Base-by-base conservation (phyloP, 2,888 invertebrate genomes). In the Andrena minutula region DNA sequence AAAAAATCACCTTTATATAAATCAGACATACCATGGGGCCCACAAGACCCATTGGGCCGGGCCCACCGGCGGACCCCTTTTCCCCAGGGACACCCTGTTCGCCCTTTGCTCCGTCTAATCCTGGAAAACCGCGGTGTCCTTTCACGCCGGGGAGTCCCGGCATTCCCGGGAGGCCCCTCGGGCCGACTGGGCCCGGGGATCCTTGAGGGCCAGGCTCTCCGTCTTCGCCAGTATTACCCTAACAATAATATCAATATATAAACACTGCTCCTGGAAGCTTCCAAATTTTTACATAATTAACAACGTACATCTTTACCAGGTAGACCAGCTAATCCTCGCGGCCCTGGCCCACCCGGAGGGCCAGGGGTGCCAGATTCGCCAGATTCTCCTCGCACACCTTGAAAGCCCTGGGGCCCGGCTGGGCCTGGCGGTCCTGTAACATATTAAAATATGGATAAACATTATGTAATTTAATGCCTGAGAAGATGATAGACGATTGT, bases 61-160 rank as follows among this genome's bases (percentile, higher is more conserved):
- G 94, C 75, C 95, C 92, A 10, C 98, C 98, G 30, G 94, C 94
- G 0, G 95, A 94, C 2, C 97, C 98, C 91, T 97, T 98, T 87
- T 97, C 97, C 32, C 98, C 98, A 3, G 94, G 75, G 1, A 94
- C 91, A 0, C 98, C 98, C 92, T 96, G 96, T 87, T 98, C 97
- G 4, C 98, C 98, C 93, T 98, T 98, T 3, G 96, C 94, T 0
- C 98, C 98, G 90, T 98, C 97, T 76, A 96, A 94, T 26, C 98
- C 98, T 20, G 96, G 96, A 89, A 96, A 97, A 1, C 98, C 98
- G 68, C 97, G 95, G 92, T 98, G 98, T 0, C 98, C 98, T 94
- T 98, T 98, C 0, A 96, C 93, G 2, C 98, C 98, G 2, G 97
- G 97, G 5, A 97, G 94, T 0, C 98, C 98, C 0, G 97, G 97